phyloP scores from a whole-genome alignment of 1,140 invertebrate genomes.

The Lepidostoma basale region DNA sequence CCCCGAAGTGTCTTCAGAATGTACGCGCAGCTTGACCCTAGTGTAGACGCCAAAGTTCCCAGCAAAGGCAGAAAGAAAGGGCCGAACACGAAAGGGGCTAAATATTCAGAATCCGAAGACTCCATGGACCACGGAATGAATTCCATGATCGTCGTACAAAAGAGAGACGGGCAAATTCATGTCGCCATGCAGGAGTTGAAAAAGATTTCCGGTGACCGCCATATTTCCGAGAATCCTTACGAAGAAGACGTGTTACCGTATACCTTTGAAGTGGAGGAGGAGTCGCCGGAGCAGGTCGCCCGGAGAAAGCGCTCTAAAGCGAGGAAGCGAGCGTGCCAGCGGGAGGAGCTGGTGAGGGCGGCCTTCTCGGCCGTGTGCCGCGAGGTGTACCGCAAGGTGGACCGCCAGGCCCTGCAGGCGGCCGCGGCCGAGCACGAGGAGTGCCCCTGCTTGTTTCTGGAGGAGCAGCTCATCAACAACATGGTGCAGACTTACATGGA shows the following conservation, averaged over 20 bases:
- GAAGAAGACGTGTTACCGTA: background rate
- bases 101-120: background rate
- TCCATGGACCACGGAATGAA: background rate
- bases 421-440: background rate
- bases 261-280: background rate
- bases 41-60: background rate
- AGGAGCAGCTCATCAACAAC: slow-evolving; percentile 4
- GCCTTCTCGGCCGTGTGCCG: slow-evolving; percentile 10
- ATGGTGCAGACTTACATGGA: slow-evolving; percentile 6
- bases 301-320: background rate
- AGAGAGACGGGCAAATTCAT: background rate
- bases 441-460: slow-evolving; percentile 10
- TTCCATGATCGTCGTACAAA: background rate
- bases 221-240: slow-evolving; percentile 24
- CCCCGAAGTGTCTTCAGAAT: background rate
- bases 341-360: background rate
- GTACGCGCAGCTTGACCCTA: background rate
- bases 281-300: background rate
- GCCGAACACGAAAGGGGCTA: background rate
- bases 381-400: slow-evolving; percentile 9
- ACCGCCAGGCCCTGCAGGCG: background rate
- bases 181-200: background rate
- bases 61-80: background rate
- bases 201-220: background rate
- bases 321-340: background rate